Conservation (phyloP, 2,797 vertebrate species). For the Phrynocephalus forsythii region DNA sequence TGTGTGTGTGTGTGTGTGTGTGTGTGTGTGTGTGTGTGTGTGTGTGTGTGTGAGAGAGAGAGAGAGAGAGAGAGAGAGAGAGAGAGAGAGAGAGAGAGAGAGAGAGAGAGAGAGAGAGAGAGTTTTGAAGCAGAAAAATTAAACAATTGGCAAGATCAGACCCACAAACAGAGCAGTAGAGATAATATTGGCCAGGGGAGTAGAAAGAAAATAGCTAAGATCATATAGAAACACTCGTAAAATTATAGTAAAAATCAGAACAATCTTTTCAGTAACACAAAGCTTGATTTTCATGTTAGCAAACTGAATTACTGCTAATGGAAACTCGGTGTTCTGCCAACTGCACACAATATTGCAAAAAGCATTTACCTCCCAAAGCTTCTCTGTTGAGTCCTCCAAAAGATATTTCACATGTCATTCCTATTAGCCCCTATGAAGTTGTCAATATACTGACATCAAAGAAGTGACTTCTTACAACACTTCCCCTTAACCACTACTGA, state of each 20-base stretch:
- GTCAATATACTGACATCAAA: conserved; percentile 42
- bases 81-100: no score
- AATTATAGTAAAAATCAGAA: background rate
- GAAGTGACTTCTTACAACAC: conserved; percentile 38
- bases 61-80: no score
- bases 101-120: no score
- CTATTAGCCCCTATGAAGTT: conserved; percentile 58
- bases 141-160: background rate
- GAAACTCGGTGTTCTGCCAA: conserved; percentile 49
- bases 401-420: conserved; percentile 62
- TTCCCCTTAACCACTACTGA: conserved; percentile 50
- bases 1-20: no score
- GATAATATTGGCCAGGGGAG: background rate
- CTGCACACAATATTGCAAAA: conserved; percentile 55
- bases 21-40: no score
- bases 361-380: conserved; percentile 12
- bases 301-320: conserved; percentile 59
- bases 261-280: conserved; percentile 10
- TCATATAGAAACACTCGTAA: conserved; percentile 39
- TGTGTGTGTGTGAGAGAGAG: no score
- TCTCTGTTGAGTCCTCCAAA: conserved; percentile 52
- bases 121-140: background rate
- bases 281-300: conserved; percentile 58
- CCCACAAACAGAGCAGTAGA: background rate
- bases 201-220: conserved; percentile 42